A percentile compares a stretch with the other conserved stretches of the same genome.
Evolutionary conservation across 2,113 vertebrate species (phyloP).

Genomic region (Panthera tigris): DNA sequence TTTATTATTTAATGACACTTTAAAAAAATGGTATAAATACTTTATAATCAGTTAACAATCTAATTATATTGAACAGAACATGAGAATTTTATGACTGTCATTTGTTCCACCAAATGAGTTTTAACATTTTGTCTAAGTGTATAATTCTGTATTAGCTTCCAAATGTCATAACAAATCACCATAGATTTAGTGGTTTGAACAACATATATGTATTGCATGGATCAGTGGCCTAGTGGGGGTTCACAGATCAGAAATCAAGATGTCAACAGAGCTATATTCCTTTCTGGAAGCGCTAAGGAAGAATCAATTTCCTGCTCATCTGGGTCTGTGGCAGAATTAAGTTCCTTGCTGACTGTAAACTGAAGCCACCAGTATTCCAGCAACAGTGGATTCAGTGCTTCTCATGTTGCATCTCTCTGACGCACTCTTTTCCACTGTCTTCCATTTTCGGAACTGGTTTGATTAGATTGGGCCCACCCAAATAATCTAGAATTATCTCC

Average conservation of each 20-base stretch:
- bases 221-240: neutral
- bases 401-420: neutral
- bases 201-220: neutral
- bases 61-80: neutral
- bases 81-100: neutral
- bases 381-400: neutral
- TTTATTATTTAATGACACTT: neutral
- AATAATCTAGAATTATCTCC: neutral
- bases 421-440: neutral
- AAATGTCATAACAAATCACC: neutral
- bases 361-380: neutral
- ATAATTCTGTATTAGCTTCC: neutral
- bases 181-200: neutral
- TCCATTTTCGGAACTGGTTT: neutral
- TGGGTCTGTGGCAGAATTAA: neutral
- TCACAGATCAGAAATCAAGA: neutral
- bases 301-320: neutral
- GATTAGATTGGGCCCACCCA: neutral
- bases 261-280: neutral
- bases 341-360: neutral
- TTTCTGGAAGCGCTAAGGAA: neutral
- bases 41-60: neutral
- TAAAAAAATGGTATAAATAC: neutral
- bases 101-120: neutral
- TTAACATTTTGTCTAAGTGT: neutral